Base-by-base conservation (phyloP, 2,888 invertebrate species). In the Watsonalla cultraria region DNA sequence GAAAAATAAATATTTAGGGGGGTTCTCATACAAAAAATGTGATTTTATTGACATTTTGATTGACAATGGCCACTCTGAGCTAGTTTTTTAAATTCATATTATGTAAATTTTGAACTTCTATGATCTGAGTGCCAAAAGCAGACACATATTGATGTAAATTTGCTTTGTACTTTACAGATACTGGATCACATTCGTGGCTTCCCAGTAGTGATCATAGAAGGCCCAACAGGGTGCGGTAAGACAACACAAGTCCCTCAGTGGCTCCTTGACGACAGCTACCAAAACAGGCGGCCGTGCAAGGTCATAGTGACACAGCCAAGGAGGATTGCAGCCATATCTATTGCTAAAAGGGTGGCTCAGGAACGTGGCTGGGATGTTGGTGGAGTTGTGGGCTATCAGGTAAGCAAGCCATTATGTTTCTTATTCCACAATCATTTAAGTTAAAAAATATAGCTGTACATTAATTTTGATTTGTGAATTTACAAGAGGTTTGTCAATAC, bases 171-270 rank as follows among this genome's bases (percentile, higher is more conserved):
- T 60, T 70, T 7, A 71, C 6, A 96, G 93, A 96, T 98, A 53
- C 63, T 97, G 4, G 81, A 92, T 5, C 90, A 92, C 51, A 93
- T 98, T 8, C 87, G 92, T 14, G 89, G 92, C 0, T 94, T 94
- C 76, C 93, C 94, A 52, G 96, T 98, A 0, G 92, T 96, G 0
- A 92, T 99, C 9, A 93, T 99, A 47, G 95, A 97, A 83, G 99
- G 99, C 0, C 95, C 95, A 0, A 99, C 99, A 0, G 99, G 99
- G 0, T 98, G 98, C 79, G 99, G 99, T 14, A 97, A 97, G 83
- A 97, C 98, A 5, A 91, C 91, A 13, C 96, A 96, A 84, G 96
- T 97, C 0, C 98, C 98, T 0, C 98, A 98, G 78, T 98, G 95
- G 87, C 96, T 99, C 61, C 84, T 98, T n/a, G 97, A 98, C 66